Base-by-base conservation (phyloP, 2,797 vertebrate genomes). In the Acrocephalus scirpaceus region DNA sequence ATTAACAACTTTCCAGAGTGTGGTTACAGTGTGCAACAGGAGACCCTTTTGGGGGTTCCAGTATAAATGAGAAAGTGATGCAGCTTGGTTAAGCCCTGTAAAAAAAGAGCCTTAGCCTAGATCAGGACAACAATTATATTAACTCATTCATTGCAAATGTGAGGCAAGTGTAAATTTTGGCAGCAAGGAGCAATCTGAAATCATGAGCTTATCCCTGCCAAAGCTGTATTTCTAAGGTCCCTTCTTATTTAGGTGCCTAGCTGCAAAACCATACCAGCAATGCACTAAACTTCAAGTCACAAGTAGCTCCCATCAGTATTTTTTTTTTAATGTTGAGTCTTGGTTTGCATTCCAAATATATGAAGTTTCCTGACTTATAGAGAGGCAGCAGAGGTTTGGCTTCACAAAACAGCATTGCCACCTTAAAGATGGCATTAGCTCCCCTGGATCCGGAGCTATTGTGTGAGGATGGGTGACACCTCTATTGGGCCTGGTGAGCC, bases 401-500 rank as follows among this genome's bases (percentile, higher is more conserved):
- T 69, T 44, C 1, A 2, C 22, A 13, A 18, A 29, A 32, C 6
- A 65, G 16, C 20, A 3, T 16, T 66, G 15, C 14, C n/a, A 26
- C 15, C 20, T 67, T 44, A 65, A 64, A 74, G 42, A 29, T 32
- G 32, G 25, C 70, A 78, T 36, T 13, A 32, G 8, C 25, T 79
- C 2, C 30, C 25, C 44, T 64, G 42, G 48, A 42, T 27, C 20
- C 26, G 71, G 38, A 21, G 27, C 23, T 64, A 0, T 5, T 34
- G 32, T 74, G 26, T 15, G 10, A n/a, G 53, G 10, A 7, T 19
- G n/a, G 69, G 7, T 45, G 45, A 17, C 26, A 13, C 6, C 11
- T 14, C 0, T 34, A 9, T 7, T 3, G 3, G 9, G 8, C n/a
- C n/a, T 11, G 1, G 13, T 0, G 5, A 71, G n/a, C 14, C 32